Evolutionary conservation across 2,888 invertebrate species (phyloP), one percentile per base, ranked within the genome.

Genomic region (Sepioteuthis lessoniana): DNA sequence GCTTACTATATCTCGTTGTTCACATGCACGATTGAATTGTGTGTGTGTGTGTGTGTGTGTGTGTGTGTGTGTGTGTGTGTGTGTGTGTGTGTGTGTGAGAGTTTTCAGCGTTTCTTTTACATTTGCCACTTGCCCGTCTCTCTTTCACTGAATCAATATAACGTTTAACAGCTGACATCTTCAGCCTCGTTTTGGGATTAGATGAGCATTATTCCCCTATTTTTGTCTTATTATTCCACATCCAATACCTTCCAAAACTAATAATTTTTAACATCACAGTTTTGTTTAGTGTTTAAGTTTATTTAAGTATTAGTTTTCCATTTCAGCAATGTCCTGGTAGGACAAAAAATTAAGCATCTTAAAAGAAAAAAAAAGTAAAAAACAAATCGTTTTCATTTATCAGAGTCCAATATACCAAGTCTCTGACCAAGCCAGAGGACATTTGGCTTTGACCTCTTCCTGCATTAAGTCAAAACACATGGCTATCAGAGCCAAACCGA

Each of bases 381-480:
- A 93, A 90, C 93, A 94, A 94, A 90, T 31, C 21, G 38, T 98
- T 93, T 94, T 93, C 94, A 94, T 94, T 94, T 94, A 90, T 94
- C 94, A 92, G 94, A 94, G 93, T 96, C 96, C 10, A 97, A 95
- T n/a, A 97, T 95, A 13, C 97, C 97, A 13, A 97, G 94, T 94
- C 97, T 97, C 38, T 94, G 95, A 0, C 97, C 97, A 21, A 97
- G 94, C 97, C 97, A 97, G 25, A 95, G n/a, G 95, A 93, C 96
- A 96, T 95, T 97, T 97, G 47, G 96, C 96, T 28, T 97, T 95
- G 13, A 97, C 97, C 95, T 97, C 97, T 94, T 97, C 97, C 94
- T 97, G 97, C 97, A 97, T 97, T 50, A 97, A 95, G 94, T 97
- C 97, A 95, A 97, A 97, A 94, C 97, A 97, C 97, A 97, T 97